phyloP scores from a whole-genome alignment of 2,888 invertebrate genomes.

The Erebia epiphron region DNA sequence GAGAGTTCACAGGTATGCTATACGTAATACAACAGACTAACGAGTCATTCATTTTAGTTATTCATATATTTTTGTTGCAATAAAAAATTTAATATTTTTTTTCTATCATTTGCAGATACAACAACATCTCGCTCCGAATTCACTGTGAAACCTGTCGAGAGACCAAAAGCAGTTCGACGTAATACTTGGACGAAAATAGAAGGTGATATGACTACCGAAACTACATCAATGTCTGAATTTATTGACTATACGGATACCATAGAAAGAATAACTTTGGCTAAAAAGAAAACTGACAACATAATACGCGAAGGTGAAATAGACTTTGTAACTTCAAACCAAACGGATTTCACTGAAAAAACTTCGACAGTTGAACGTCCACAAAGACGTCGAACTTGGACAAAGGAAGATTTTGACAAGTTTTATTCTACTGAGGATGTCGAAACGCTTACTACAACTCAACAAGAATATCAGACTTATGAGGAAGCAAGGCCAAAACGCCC shows the following conservation, averaged over 20 bases:
- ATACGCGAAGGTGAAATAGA: constrained; percentile 86
- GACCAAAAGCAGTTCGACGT: constrained; percentile 85
- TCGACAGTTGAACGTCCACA: constrained; percentile 82
- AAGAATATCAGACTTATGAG: constrained; percentile 85
- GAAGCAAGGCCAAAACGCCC: constrained; percentile 77
- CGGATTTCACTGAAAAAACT: constrained; percentile 84
- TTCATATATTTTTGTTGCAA: no score
- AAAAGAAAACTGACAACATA: constrained; percentile 85
- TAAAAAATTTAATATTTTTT: background rate
- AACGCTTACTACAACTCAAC: constrained; percentile 85
- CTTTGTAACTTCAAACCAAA: constrained; percentile 85
- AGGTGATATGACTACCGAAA: constrained; percentile 88
- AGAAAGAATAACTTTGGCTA: constrained; percentile 84
- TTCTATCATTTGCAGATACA: constrained; percentile 77
- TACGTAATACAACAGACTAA: background rate
- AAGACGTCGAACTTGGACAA: constrained; percentile 87
- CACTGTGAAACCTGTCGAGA: constrained; percentile 86
- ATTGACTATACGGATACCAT: constrained; percentile 83
- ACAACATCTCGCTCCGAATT: constrained; percentile 88
- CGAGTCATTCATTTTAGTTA: background rate
- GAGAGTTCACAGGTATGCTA: constrained; percentile 84
- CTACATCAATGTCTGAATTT: constrained; percentile 86
- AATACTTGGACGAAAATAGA: constrained; percentile 91
- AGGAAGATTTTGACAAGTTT: constrained; percentile 88
- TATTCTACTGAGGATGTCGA: constrained; percentile 82